Evolutionary conservation across 1,140 invertebrate genomes (phyloP).

Genomic region (Ephestia elutella): DNA sequence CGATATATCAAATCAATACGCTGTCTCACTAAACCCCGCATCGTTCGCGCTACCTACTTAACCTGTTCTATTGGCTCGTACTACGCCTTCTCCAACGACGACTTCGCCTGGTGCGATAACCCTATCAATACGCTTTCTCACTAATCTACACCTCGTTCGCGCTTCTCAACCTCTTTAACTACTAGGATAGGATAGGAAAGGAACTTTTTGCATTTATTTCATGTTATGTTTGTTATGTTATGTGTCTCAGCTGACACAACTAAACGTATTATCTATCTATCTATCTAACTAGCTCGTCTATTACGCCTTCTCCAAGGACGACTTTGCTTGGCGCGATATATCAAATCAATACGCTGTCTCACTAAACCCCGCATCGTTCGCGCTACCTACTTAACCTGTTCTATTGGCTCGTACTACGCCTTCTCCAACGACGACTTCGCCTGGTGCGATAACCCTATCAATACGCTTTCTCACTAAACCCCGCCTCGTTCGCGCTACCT

Average conservation of each 20-base stretch:
- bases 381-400: slow-evolving; percentile 87
- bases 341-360: slow-evolving; percentile 66
- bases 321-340: slow-evolving; percentile 83
- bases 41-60: slow-evolving; percentile 89
- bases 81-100: slow-evolving; percentile 82
- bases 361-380: slow-evolving; percentile 85
- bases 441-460: slow-evolving; percentile 79
- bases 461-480: slow-evolving; percentile 59
- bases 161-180: slow-evolving; percentile 88
- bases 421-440: slow-evolving; percentile 82
- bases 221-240: too few species aligned
- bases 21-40: slow-evolving; percentile 78
- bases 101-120: slow-evolving; percentile 83
- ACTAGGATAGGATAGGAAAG: too few species aligned
- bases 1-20: slow-evolving; percentile 74
- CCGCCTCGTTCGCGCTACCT: slow-evolving; percentile 88
- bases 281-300: slow-evolving; percentile 93
- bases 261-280: too few species aligned
- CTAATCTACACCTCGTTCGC: slow-evolving; percentile 82
- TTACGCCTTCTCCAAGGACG: slow-evolving; percentile 82
- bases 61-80: slow-evolving; percentile 91
- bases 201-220: too few species aligned
- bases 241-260: too few species aligned
- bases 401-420: slow-evolving; percentile 90
- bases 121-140: slow-evolving; percentile 67